phyloP scores from a whole-genome alignment of 2,888 invertebrate species.

The Polylopha cassiicola region DNA sequence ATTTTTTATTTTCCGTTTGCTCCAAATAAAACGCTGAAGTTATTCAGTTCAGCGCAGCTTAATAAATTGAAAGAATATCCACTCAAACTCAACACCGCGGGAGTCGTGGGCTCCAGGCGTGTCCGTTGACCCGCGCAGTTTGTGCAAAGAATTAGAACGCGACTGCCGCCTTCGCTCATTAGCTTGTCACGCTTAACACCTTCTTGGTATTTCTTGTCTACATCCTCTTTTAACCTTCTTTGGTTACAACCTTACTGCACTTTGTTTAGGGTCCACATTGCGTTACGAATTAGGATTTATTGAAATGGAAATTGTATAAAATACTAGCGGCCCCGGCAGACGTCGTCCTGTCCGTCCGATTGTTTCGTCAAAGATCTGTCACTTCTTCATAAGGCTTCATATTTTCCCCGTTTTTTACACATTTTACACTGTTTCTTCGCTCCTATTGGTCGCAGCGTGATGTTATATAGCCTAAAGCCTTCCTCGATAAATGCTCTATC shows the following conservation, averaged over 20 bases:
- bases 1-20: too few relatives aligned
- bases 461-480: too few relatives aligned
- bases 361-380: too few relatives aligned
- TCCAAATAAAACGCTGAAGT: too few relatives aligned
- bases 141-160: slow-evolving; percentile 52
- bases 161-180: slow-evolving; percentile 46
- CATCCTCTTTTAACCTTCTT: neutral
- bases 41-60: slow-evolving; percentile 1
- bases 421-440: too few relatives aligned
- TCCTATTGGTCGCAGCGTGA: too few relatives aligned
- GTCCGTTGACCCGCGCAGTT: slow-evolving; percentile 65
- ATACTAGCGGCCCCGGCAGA: too few relatives aligned
- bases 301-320: too few relatives aligned
- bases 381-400: too few relatives aligned
- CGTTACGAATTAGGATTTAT: neutral
- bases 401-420: too few relatives aligned
- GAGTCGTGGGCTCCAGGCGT: slow-evolving; percentile 30
- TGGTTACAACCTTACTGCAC: neutral
- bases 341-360: too few relatives aligned
- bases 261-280: neutral
- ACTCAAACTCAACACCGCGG: slow-evolving; percentile 8
- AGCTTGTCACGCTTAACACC: slow-evolving; percentile 54
- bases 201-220: slow-evolving; percentile 37
- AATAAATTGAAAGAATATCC: slow-evolving; percentile 15
- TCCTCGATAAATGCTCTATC: too few relatives aligned